Percentiles rank a stretch among this genome's conserved stretches.
phyloP scores from a whole-genome alignment of 1,140 invertebrate species.

The Agraylea sexmaculata region DNA sequence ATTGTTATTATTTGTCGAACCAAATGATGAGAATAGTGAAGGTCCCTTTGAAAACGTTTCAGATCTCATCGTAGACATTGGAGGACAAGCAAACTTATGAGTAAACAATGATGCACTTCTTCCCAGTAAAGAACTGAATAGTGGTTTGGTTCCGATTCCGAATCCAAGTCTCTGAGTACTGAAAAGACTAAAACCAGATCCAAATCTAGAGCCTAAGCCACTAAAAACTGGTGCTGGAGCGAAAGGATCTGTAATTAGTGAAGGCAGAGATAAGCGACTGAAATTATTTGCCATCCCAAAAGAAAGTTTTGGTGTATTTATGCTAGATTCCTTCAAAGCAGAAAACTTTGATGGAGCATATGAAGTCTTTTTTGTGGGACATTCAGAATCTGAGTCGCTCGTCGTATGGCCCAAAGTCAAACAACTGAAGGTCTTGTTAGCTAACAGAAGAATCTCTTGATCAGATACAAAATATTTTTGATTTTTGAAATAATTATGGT shows the following conservation, averaged over 20 bases:
- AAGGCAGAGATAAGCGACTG: conserved; percentile 1
- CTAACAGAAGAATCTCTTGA: conserved; percentile 36
- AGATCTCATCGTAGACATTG: conserved; percentile 15
- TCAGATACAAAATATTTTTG: conserved; percentile 42
- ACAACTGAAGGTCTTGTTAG: conserved; percentile 38
- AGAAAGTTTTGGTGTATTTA: conserved; percentile 12
- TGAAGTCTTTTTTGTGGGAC: conserved; percentile 13
- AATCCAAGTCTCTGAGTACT: conserved; percentile 16
- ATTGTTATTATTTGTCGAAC: conserved; percentile 26
- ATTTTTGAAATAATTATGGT: conserved; percentile 40
- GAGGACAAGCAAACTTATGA: conserved; percentile 34
- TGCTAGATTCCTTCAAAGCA: conserved; percentile 6
- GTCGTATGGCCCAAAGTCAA: conserved; percentile 36
- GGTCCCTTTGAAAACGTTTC: conserved; percentile 7
- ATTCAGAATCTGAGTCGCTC: conserved; percentile 38
- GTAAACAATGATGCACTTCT: conserved; percentile 26
- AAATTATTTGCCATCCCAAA: conserved; percentile 10
- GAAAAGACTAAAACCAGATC: conserved; percentile 24
- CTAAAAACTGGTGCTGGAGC: conserved; percentile 39
- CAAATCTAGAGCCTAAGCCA: conserved; percentile 32
- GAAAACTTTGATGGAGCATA: conserved; percentile 19
- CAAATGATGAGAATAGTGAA: conserved; percentile 5
- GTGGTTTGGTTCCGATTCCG: conserved; percentile 14
- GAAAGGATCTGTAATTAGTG: conserved; percentile 31
- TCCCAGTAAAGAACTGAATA: conserved; percentile 14